Evolutionary conservation across 2,113 vertebrate genomes (phyloP).

Genomic region (Apteryx mantelli): DNA sequence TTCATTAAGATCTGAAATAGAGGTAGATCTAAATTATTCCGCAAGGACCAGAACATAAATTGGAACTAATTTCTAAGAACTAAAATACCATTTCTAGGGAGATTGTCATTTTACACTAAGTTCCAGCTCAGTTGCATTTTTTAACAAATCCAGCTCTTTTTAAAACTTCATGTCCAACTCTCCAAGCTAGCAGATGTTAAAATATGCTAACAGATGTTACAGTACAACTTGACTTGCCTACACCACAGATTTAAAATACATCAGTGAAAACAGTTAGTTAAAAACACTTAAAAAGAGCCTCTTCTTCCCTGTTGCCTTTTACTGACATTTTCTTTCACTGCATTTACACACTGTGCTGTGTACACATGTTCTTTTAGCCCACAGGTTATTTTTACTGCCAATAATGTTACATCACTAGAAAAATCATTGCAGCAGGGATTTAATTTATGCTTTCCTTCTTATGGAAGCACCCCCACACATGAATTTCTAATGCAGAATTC

Average conservation of each 20-base stretch:
- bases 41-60: background rate
- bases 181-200: background rate
- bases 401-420: background rate
- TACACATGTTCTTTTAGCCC: accelerated
- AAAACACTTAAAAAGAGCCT: background rate
- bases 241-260: background rate
- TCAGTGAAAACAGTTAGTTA: background rate
- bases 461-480: background rate
- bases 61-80: background rate
- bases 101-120: background rate
- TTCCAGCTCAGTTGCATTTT: background rate
- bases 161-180: background rate
- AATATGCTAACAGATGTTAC: slow-evolving; percentile 25
- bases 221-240: background rate
- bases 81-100: background rate
- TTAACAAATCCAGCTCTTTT: background rate
- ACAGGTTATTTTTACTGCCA: background rate
- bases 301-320: background rate
- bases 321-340: background rate
- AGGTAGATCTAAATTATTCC: background rate
- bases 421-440: background rate
- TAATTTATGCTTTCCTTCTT: background rate
- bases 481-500: accelerated
- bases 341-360: background rate
- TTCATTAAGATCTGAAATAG: background rate